These are phyloP conservation scores for Nibea coibor DNA, from an alignment of 2,113 vertebrate genomes.

Conservation along the genomic window DNA sequence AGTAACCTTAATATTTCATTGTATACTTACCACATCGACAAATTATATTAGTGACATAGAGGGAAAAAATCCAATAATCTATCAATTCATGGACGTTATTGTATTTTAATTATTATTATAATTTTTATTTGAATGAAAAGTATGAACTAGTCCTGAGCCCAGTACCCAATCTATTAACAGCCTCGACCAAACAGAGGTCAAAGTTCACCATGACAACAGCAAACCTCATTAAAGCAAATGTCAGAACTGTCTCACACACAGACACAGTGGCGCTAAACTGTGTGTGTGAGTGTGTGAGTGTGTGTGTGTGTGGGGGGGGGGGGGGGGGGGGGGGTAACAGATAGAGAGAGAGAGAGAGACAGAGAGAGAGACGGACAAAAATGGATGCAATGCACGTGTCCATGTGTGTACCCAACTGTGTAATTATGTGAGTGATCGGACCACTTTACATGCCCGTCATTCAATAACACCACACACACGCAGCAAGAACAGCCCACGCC, in stretches of 20 bases:
- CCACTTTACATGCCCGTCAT: constrained; percentile 60
- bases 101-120: too few species aligned
- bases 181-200: constrained; percentile 41
- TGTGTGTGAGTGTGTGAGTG: constrained; percentile 15
- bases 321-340: constrained; percentile 5
- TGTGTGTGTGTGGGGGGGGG: constrained; percentile 15
- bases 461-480: constrained; percentile 54
- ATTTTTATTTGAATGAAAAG: not conserved
- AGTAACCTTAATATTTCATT: not conserved
- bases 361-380: not conserved
- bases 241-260: constrained; percentile 52
- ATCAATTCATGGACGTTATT: not conserved
- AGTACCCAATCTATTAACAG: constrained; percentile 36
- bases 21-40: not conserved
- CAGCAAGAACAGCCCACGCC: constrained; percentile 25
- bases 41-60: not conserved
- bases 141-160: not conserved
- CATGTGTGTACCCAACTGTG: constrained; percentile 45
- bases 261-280: constrained; percentile 22
- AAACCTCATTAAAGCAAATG: constrained; percentile 63
- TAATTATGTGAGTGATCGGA: constrained; percentile 64
- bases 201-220: constrained; percentile 57
- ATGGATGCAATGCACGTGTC: constrained; percentile 12
- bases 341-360: not conserved
- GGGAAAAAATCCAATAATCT: not conserved